Evolutionary conservation across 2,113 vertebrate genomes (phyloP).

Genomic region (Proterorhinus semilunaris): DNA sequence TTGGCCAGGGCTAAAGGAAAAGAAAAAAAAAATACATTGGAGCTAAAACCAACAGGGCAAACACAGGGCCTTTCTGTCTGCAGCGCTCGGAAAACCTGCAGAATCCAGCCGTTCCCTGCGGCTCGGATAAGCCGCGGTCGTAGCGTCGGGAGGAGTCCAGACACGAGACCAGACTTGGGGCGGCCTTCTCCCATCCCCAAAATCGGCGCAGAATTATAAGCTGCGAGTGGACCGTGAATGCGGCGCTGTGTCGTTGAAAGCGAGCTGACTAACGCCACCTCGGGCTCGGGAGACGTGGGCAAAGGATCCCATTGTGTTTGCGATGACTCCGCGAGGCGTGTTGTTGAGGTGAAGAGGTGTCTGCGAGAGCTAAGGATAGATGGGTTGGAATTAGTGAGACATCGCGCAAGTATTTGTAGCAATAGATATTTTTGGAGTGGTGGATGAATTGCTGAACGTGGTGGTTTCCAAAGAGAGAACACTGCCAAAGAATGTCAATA

Average conservation of each 20-base stretch:
- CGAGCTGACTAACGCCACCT: not conserved
- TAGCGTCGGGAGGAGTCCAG: conserved; percentile 57
- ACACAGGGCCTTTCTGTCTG: conserved; percentile 14
- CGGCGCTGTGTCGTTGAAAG: conserved; percentile 38
- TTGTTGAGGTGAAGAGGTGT: conserved; percentile 1
- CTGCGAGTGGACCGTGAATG: conserved; percentile 50
- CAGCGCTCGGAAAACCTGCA: conserved; percentile 32
- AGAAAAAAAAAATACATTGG: not conserved
- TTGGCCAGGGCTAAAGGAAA: conserved; percentile 28
- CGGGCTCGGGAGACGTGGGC: not conserved
- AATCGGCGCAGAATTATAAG: conserved; percentile 25
- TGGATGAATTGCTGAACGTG: not conserved
- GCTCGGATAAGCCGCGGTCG: conserved; percentile 4
- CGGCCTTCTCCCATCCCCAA: conserved; percentile 59
- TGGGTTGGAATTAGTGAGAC: not conserved
- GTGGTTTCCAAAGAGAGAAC: not conserved
- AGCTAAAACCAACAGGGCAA: conserved; percentile 25
- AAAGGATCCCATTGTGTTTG: conserved; percentile 6
- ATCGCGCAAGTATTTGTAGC: not conserved
- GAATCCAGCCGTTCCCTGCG: conserved; percentile 32
- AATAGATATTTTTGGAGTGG: not conserved
- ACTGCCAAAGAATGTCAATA: not conserved
- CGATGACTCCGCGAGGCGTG: not conserved
- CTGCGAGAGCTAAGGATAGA: not conserved
- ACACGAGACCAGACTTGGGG: conserved; percentile 62